These are phyloP conservation scores for Carduelis carduelis DNA, from an alignment of 2,797 vertebrate genomes.

Conservation along the genomic window DNA sequence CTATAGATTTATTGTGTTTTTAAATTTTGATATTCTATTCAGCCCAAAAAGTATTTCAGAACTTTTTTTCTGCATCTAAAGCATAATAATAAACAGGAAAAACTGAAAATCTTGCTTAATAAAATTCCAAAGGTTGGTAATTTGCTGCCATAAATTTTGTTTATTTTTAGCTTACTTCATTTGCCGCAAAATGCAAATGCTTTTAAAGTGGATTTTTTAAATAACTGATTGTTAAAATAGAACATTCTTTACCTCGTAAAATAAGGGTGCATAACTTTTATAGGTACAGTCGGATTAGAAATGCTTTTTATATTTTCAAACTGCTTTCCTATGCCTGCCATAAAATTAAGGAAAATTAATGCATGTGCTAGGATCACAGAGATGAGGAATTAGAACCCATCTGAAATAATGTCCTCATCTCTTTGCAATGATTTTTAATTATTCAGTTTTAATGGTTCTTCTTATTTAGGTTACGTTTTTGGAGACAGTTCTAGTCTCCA, in stretches of 20 bases:
- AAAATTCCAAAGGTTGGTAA: not conserved
- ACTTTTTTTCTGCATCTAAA: not conserved
- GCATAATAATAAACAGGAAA: not conserved
- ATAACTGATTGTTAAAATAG: not conserved
- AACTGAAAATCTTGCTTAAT: not conserved
- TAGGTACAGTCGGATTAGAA: not conserved
- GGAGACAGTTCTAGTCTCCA: not conserved
- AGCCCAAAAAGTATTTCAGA: not conserved
- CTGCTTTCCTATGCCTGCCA: not conserved
- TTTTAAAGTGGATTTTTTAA: not conserved
- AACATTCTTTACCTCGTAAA: not conserved
- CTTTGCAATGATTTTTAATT: not conserved
- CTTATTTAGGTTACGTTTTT: not conserved
- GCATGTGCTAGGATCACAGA: not conserved
- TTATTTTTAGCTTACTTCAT: not conserved
- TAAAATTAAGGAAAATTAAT: not conserved
- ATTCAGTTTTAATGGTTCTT: not conserved
- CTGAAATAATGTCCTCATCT: not conserved
- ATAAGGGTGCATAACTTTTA: not conserved
- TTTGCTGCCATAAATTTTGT: not conserved
- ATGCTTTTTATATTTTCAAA: not conserved
- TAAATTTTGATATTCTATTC: not conserved
- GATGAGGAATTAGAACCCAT: not conserved
- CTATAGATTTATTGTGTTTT: not conserved
- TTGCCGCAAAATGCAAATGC: not conserved